Evolutionary conservation across 2,797 vertebrate species (phyloP), one percentile per base, ranked within the genome.

Genomic region (Cyprinodon diabolis): DNA sequence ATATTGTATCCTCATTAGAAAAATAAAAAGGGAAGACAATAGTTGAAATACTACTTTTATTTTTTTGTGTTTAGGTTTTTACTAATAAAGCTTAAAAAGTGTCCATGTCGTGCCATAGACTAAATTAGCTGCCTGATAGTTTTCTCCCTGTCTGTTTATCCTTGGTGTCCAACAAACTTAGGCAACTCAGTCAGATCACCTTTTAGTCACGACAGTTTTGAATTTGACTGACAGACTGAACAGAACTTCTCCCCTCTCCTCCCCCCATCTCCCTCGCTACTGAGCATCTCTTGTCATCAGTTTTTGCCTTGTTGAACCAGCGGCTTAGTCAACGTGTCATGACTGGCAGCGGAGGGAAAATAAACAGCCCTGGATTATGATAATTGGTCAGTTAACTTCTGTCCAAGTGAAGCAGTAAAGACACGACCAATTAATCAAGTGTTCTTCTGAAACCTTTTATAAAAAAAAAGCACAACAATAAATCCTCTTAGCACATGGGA

Each of bases 401-500:
- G 84, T 87, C 93, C 86, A 85, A 69, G 85, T 87, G 83, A 89
- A 86, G 92, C 87, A 77, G 80, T 79, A 92, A 92, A 89, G 94
- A 93, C 89, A 92, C 83, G 89, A 87, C 91, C 94, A 95, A 96
- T 97, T 96, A 97, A 97, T 96, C 95, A 96, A 95, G 89, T 90
- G 86, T 90, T 94, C 95, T 93, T 66, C 93, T 93, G 92, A 95
- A 95, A 90, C 93, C 90, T 91, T 94, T 95, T 95, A 94, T 91
- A 94, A 95, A 90, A 77, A 90, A 77, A 94, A 43, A 94, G 80
- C 82, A 90, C 87, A 95, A 96, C 92, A 95, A 96, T 95, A 95
- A 95, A 43, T 43, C 94, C 94, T 93, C 84, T 89, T 89, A 91
- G 94, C 96, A 97, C 93, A 96, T 97, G 96, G 96, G 87, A 97